Conservation (phyloP, 2,888 invertebrate genomes). For the Agapetus fuscipes region DNA sequence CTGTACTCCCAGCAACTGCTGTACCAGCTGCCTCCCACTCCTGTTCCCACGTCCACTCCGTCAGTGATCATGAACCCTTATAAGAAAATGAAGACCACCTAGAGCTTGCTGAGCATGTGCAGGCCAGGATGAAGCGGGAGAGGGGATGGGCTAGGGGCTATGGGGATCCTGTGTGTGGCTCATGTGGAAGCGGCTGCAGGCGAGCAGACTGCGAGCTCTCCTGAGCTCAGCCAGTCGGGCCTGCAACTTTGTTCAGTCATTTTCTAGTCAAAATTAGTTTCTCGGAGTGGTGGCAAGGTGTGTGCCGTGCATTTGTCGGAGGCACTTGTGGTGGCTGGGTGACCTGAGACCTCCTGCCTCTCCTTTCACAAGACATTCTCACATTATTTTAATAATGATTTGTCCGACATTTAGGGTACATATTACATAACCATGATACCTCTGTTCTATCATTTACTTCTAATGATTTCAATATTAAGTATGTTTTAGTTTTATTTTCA, state of each 20-base stretch:
- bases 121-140: too few species aligned
- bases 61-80: slow-evolving; percentile 60
- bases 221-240: too few species aligned
- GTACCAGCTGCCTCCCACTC: slow-evolving; percentile 42
- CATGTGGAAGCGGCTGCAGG: too few species aligned
- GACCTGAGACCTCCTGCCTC: slow-evolving; percentile 8
- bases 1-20: slow-evolving; percentile 45
- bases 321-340: slow-evolving; percentile 10
- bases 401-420: slow-evolving; percentile 14
- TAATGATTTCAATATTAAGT: slow-evolving; percentile 13
- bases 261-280: slow-evolving; percentile 16
- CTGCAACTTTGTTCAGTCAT: slow-evolving; percentile 1
- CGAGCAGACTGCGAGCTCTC: too few species aligned
- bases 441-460: slow-evolving; percentile 15
- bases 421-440: slow-evolving; percentile 16
- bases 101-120: slow-evolving; percentile 27
- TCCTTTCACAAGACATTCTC: slow-evolving; percentile 11
- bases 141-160: too few species aligned
- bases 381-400: slow-evolving; percentile 5
- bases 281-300: slow-evolving; percentile 18
- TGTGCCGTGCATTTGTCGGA: slow-evolving; percentile 11
- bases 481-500: slow-evolving; percentile 10
- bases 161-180: too few species aligned
- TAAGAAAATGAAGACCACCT: slow-evolving; percentile 86
- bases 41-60: slow-evolving; percentile 31